Evolutionary conservation across 2,113 vertebrate genomes (phyloP).

Genomic region (Prunella himalayana): DNA sequence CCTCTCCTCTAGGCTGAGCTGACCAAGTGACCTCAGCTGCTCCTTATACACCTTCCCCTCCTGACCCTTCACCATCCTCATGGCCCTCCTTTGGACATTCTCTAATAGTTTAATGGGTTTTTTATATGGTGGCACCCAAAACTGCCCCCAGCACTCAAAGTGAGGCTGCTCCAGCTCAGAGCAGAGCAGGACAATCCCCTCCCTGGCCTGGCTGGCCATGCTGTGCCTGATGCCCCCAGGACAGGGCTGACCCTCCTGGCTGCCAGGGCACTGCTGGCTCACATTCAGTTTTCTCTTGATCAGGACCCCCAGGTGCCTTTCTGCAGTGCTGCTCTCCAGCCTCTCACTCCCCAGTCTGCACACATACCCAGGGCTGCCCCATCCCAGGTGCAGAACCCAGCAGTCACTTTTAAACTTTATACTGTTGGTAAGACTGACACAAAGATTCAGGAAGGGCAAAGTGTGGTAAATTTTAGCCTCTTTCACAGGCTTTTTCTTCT

Average conservation of each 20-base stretch:
- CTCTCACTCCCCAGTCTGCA: background rate
- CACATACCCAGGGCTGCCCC: background rate
- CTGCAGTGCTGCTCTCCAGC: background rate
- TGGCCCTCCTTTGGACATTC: background rate
- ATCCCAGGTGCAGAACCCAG: background rate
- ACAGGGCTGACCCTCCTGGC: fast-evolving
- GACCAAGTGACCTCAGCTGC: background rate
- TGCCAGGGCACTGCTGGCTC: background rate
- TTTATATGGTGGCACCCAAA: background rate
- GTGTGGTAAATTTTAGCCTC: background rate
- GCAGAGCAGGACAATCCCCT: background rate
- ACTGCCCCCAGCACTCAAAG: background rate
- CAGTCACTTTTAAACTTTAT: background rate
- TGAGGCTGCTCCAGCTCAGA: fast-evolving
- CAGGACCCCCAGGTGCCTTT: background rate
- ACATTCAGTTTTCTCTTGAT: background rate
- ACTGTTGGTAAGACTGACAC: background rate
- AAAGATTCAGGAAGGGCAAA: background rate
- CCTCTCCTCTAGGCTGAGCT: background rate
- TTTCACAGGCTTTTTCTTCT: background rate
- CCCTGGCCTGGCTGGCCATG: fast-evolving
- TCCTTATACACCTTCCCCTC: background rate
- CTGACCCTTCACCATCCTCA: background rate
- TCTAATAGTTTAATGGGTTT: background rate
- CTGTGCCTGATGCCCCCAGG: background rate